Base-by-base conservation (phyloP, 2,113 vertebrate genomes). In the Noctilio leporinus region DNA sequence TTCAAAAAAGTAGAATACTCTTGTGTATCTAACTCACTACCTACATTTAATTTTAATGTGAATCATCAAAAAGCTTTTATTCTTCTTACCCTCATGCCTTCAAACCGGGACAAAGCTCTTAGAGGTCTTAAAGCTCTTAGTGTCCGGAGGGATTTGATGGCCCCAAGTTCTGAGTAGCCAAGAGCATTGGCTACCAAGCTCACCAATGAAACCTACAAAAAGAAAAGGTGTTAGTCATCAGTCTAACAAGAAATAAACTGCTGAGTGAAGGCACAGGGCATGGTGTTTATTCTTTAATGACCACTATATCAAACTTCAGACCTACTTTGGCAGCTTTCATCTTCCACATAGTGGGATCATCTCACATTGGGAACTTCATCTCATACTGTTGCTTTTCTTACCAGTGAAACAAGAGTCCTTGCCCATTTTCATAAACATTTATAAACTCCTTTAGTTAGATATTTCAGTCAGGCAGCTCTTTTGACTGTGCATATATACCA, bases 81-180 rank as follows among this genome's bases (percentile, higher is more conserved):
- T 97, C 96, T 85, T 98, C 99, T 99, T 99, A 99, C 99, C 99
- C 99, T 99, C 99, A 99, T 99, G 98, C 99, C 99, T 98, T 99
- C 99, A 97, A 99, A 99, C 45, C 99, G 98, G 84, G 99, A 99
- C 98, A 99, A 98, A 87, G 99, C 99, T 98, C 99, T 99, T 95
- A 99, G 98, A 53, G 99, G 99, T 98, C 99, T 98, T 97, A 99
- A 98, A 96, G 99, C 99, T 98, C 99, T 98, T 89, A 99, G 98
- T 4, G 99, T 99, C 97, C 99, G 98, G 83, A 99, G 98, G 15
- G 99, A 99, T 98, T 99, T 99, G 97, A 99, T 99, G 98, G 99
- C 98, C 93, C 98, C 98, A 47, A 99, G 98, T 73, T 99, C 99
- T 92, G 99, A 98, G 96, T 97, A 99, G 91, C 98, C 98, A 84